phyloP scores from a whole-genome alignment of 2,888 invertebrate species.

The Clostera curtula region DNA sequence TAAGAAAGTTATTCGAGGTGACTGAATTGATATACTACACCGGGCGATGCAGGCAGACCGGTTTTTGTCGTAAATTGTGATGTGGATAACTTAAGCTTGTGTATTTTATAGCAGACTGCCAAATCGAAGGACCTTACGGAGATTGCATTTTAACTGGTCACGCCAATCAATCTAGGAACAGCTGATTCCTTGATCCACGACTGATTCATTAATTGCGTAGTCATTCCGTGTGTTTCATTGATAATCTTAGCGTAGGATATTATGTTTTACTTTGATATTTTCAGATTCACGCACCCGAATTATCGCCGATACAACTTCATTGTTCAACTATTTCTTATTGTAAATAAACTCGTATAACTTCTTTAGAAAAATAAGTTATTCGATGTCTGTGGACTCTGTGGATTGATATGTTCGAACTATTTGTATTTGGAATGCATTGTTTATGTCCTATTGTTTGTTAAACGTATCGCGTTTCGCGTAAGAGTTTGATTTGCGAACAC shows the following conservation, averaged over 20 bases:
- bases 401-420: background rate
- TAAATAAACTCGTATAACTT: too few species aligned
- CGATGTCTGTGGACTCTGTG: too few species aligned
- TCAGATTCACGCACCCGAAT: conserved; percentile 2
- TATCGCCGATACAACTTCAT: too few species aligned
- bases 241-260: conserved; percentile 7
- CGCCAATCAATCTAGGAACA: conserved; percentile 21
- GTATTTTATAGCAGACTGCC: conserved; percentile 31
- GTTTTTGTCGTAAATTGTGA: conserved; percentile 61
- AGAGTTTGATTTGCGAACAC: too few species aligned
- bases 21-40: conserved; percentile 52
- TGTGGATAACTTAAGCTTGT: conserved; percentile 21
- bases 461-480: background rate
- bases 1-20: conserved; percentile 57
- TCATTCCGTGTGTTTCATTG: conserved; percentile 17
- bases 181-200: conserved; percentile 32
- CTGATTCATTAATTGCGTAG: conserved; percentile 25
- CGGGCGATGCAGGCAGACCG: conserved; percentile 52
- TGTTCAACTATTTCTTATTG: too few species aligned
- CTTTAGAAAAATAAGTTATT: background rate
- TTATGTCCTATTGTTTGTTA: conserved; percentile 1
- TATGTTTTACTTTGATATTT: conserved; percentile 11
- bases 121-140: conserved; percentile 44
- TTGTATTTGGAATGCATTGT: background rate
- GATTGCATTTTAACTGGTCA: conserved; percentile 22